Conservation (phyloP, 2,113 vertebrate species). For the Ptilorrhoa leucosticta region DNA sequence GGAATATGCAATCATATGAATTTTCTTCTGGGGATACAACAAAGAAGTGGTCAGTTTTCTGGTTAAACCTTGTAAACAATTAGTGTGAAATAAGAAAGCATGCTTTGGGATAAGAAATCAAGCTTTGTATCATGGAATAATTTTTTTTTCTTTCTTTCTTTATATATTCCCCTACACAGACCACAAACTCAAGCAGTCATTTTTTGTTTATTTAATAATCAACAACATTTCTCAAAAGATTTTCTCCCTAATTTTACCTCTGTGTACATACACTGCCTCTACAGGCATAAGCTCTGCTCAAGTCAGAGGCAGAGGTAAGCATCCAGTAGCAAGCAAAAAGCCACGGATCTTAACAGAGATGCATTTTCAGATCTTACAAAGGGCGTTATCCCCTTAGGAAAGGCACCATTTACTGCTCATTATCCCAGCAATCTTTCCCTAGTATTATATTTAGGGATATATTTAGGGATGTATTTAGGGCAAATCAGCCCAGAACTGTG, state of each 20-base stretch:
- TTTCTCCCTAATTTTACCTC: not conserved
- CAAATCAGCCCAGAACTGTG: not conserved
- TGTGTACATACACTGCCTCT: not conserved
- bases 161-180: not conserved
- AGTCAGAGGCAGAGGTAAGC: not conserved
- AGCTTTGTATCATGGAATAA: not conserved
- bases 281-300: not conserved
- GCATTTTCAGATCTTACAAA: not conserved
- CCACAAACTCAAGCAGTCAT: not conserved
- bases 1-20: not conserved
- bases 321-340: not conserved
- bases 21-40: not conserved
- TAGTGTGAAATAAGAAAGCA: not conserved
- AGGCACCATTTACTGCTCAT: not conserved
- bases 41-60: not conserved
- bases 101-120: not conserved
- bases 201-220: not conserved
- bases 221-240: no score
- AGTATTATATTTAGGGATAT: not conserved
- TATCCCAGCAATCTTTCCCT: not conserved
- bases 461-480: not conserved
- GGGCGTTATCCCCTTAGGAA: not conserved
- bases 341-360: not conserved
- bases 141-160: not conserved
- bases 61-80: not conserved